A percentile compares a stretch with the other conserved stretches of the same genome.
phyloP scores from a whole-genome alignment of 2,888 invertebrate species.

The Psylliodes chrysocephalus region DNA sequence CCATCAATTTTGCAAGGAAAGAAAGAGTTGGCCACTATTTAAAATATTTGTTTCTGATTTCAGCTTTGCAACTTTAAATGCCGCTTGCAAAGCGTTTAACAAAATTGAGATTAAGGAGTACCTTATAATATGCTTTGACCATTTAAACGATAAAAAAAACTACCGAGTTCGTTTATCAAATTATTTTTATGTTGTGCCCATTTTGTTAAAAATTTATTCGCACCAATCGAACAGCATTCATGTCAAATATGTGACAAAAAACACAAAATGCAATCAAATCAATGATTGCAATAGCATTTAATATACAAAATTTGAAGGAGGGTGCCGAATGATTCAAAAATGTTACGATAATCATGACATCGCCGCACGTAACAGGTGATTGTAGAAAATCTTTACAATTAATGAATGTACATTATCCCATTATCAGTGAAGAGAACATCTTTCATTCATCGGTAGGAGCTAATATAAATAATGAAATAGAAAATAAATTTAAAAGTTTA shows the following conservation, averaged over 20 bases:
- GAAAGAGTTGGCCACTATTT: conserved; percentile 21
- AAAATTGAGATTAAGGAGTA: conserved; percentile 5
- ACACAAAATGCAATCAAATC: conserved; percentile 1
- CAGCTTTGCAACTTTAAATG: conserved; percentile 22
- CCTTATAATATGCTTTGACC: conserved; percentile 11
- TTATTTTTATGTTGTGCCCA: conserved; percentile 15
- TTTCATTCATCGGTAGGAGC: neutral
- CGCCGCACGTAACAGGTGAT: neutral
- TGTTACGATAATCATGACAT: conserved; percentile 18
- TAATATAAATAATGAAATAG: neutral
- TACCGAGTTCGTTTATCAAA: neutral
- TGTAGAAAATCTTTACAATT: neutral
- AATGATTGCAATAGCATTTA: conserved; percentile 16
- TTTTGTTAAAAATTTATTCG: conserved; percentile 17
- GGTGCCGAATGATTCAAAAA: conserved; percentile 20
- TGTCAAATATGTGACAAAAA: neutral
- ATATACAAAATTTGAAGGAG: neutral
- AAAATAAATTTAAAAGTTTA: neutral
- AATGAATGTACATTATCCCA: neutral
- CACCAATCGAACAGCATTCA: neutral
- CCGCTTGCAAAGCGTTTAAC: too few species aligned
- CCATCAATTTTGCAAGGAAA: conserved; percentile 1
- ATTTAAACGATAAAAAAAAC: conserved; percentile 9
- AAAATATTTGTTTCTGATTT: conserved; percentile 19
- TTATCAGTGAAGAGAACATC: neutral